Percentiles rank a stretch among this genome's conserved stretches.
phyloP scores from a whole-genome alignment of 2,113 vertebrate genomes.

The Mus musculus region GRCm39 chr4:111527001-111527500 shows the following conservation, averaged over 20 bases:
- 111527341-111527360: background rate
- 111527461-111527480: background rate
- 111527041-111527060: background rate
- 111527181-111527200: background rate
- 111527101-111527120: background rate
- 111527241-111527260: background rate
- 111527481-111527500: too few relatives aligned
- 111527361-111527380: background rate
- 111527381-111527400: background rate
- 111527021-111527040: background rate
- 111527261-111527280: background rate
- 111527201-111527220: too few relatives aligned
- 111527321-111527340: background rate
- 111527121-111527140: background rate
- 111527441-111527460: background rate
- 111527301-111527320: background rate
- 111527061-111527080: background rate
- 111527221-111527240: background rate
- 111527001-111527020: background rate
- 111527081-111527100: background rate
- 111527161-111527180: background rate
- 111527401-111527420: background rate
- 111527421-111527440: background rate
- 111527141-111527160: background rate
- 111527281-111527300: background rate